Conservation (phyloP, 2,113 vertebrate genomes). For the Acanthochromis polyacanthus region DNA sequence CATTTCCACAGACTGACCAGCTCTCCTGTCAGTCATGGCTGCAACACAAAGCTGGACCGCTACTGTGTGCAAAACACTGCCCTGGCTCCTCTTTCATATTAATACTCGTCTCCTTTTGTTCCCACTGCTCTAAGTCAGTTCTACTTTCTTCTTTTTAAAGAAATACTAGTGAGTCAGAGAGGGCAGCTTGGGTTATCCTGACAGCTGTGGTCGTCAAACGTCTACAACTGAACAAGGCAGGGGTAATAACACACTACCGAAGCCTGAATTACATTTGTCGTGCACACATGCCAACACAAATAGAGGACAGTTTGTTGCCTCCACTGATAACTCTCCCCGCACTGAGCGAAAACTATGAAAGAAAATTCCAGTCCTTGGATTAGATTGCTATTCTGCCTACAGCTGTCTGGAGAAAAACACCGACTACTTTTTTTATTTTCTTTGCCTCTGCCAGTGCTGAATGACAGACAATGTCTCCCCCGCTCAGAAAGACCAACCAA, state of each 20-base stretch:
- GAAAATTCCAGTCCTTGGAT: slow-evolving; percentile 47
- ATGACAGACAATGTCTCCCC: slow-evolving; percentile 21
- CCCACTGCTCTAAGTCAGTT: background rate
- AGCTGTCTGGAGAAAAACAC: slow-evolving; percentile 54
- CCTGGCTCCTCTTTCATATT: slow-evolving; percentile 13
- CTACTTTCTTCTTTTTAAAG: slow-evolving; percentile 22
- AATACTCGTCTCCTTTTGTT: slow-evolving; percentile 2
- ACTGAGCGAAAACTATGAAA: slow-evolving; percentile 46
- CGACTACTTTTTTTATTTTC: slow-evolving; percentile 30
- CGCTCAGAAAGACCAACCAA: slow-evolving; percentile 36
- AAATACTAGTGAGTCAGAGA: slow-evolving; percentile 16
- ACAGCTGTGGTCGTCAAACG: slow-evolving; percentile 55
- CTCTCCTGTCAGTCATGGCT: slow-evolving; percentile 18
- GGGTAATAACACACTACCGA: slow-evolving; percentile 46
- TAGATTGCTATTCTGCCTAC: slow-evolving; percentile 42
- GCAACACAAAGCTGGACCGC: slow-evolving; percentile 31
- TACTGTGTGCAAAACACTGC: background rate
- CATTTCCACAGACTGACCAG: slow-evolving; percentile 29
- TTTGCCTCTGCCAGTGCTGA: slow-evolving; percentile 20
- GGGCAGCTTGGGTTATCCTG: slow-evolving; percentile 55
- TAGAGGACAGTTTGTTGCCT: slow-evolving; percentile 52
- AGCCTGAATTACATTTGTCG: slow-evolving; percentile 61
- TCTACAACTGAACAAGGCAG: slow-evolving; percentile 47
- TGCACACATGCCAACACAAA: slow-evolving; percentile 57
- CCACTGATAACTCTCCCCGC: slow-evolving; percentile 18